Conservation (phyloP, 2,113 vertebrate genomes). For the Tiliqua scincoides region DNA sequence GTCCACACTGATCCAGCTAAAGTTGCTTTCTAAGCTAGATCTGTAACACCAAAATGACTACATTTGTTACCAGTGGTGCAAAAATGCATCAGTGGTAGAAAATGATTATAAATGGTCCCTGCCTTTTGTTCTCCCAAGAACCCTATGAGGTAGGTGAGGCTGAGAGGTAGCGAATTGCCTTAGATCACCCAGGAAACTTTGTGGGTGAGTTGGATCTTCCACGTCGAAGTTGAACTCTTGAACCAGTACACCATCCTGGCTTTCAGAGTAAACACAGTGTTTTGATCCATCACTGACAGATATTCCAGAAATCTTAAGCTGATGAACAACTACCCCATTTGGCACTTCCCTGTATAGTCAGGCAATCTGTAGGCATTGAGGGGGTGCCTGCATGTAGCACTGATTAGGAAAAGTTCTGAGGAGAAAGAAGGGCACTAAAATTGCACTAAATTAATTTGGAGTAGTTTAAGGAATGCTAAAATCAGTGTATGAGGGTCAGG, state of each 20-base stretch:
- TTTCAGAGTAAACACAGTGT: neutral
- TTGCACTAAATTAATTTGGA: neutral
- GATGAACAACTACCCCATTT: neutral
- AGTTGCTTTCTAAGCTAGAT: neutral
- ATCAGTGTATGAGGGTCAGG: slow-evolving; percentile 33
- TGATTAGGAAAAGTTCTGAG: slow-evolving; percentile 30
- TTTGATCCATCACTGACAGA: rapidly evolving
- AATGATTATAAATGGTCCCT: no score
- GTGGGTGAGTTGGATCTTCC: no score
- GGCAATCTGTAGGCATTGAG: neutral
- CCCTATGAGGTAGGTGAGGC: no score
- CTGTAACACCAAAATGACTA: no score
- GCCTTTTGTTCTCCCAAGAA: no score
- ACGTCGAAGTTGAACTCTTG: no score
- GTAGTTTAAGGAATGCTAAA: slow-evolving; percentile 35
- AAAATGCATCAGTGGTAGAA: no score
- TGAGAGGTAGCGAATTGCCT: no score
- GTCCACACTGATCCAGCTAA: neutral
- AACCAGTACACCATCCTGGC: no score
- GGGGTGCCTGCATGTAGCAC: slow-evolving; percentile 7
- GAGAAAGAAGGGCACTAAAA: neutral
- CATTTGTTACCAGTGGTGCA: no score
- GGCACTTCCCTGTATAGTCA: slow-evolving; percentile 23
- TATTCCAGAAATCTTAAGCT: neutral
- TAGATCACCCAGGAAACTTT: no score